These are phyloP conservation scores for Calameuta filiformis DNA, from an alignment of 2,888 invertebrate genomes.

Conservation along the genomic window DNA sequence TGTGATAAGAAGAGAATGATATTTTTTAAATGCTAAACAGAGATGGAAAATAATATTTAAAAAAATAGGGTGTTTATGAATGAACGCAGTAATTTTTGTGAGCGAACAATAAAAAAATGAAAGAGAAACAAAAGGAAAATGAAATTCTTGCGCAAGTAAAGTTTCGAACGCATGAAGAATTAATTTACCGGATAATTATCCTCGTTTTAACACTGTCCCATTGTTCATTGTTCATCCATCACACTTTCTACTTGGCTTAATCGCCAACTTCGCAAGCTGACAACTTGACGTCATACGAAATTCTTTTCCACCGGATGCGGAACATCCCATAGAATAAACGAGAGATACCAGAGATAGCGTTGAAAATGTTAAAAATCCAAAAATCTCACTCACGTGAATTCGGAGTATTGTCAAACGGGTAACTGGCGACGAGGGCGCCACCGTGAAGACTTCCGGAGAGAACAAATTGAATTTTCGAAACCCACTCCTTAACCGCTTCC, in stretches of 20 bases:
- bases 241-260: constrained; percentile 23
- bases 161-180: background rate
- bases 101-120: background rate
- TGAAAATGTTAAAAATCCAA: background rate
- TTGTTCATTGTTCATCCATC: constrained; percentile 15
- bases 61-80: background rate
- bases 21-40: background rate
- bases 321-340: background rate
- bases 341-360: background rate
- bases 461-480: constrained; percentile 92
- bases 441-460: constrained; percentile 95
- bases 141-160: background rate
- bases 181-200: constrained; percentile 21
- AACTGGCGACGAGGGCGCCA: constrained; percentile 94
- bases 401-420: constrained; percentile 96
- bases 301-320: background rate
- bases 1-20: constrained; percentile 28
- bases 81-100: background rate
- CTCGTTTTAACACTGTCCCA: constrained; percentile 9
- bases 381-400: constrained; percentile 82
- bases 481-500: constrained; percentile 93
- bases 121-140: background rate
- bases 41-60: background rate
- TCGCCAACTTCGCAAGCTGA: constrained; percentile 5
- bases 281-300: background rate